Evolutionary conservation across 2,797 vertebrate genomes (phyloP), one percentile per base, ranked within the genome.

Genomic region (Pangasius mekongensis): DNA sequence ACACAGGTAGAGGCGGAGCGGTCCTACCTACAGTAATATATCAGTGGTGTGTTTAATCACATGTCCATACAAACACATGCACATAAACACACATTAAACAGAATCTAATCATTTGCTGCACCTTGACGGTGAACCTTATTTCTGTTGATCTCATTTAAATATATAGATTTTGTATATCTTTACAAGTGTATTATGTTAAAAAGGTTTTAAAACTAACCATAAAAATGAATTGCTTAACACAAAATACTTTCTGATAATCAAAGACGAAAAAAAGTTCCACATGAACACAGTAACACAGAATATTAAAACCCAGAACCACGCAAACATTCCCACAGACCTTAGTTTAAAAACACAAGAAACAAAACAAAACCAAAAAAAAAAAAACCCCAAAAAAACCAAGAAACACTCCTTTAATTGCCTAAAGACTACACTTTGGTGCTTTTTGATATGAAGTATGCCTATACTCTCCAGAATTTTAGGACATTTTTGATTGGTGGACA

Each of bases 351-450:
- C 33, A 88, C 67, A 93, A 93, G 92, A 85, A 90, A 88, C 76
- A 78, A 78, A 78, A 49, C 11, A 76, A 49, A 49, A 74, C 2
- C 43, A 86, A 89, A 88, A 60, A 88, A 88, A 95, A 91, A 88
- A 87, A 88, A 92, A 90, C 11, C 52, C 43, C 84, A 89, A 87
- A 47, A 88, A 88, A 89, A 9, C 36, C 71, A 85, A 94, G 89
- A 89, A 92, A 91, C 93, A 95, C 93, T 94, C 93, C 89, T 94
- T 95, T 87, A 94, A 96, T 96, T 96, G 95, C 94, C 94, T 95
- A 96, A 95, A 96, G 94, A 95, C 96, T 96, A 96, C 95, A 96
- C 96, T 96, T 96, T 97, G 96, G 96, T 96, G 96, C 95, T 95
- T 90, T 91, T 86, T 94, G 93, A 96, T 95, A 96, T 95, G 94